These are phyloP conservation scores for Papilio elwesi DNA, from an alignment of 2,888 invertebrate species.

Conservation along the genomic window DNA sequence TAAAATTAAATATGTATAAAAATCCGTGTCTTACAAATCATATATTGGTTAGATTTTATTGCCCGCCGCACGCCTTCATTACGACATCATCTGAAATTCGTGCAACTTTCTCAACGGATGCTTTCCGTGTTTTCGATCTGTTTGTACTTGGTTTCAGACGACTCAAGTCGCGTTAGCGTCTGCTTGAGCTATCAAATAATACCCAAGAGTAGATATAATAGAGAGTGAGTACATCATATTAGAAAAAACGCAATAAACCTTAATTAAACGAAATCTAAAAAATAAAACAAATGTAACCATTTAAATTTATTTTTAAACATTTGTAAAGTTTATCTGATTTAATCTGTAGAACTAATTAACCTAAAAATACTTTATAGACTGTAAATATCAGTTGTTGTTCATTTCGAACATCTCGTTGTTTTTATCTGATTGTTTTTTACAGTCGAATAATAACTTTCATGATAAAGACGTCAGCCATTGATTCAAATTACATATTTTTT, in stretches of 20 bases:
- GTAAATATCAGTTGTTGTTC: too few relatives aligned
- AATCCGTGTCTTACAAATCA: too few relatives aligned
- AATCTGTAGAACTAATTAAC: too few relatives aligned
- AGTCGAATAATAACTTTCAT: slow-evolving; percentile 40
- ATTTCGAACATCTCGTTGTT: neutral
- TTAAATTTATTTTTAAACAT: too few relatives aligned
- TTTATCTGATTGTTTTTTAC: neutral
- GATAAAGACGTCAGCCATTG: slow-evolving; percentile 19
- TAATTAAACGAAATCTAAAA: too few relatives aligned
- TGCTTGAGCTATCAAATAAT: neutral
- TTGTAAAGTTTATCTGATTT: too few relatives aligned
- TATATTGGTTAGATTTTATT: too few relatives aligned
- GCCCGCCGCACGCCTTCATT: slow-evolving; percentile 11
- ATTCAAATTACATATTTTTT: slow-evolving; percentile 27
- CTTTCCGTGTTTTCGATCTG: slow-evolving; percentile 21
- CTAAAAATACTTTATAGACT: too few relatives aligned
- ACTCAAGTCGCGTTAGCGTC: neutral
- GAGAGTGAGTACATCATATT: too few relatives aligned
- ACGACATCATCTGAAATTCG: slow-evolving; percentile 19
- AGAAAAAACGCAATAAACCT: neutral
- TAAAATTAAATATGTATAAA: too few relatives aligned
- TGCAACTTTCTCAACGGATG: slow-evolving; percentile 21
- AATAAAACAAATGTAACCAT: too few relatives aligned
- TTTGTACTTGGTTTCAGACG: slow-evolving; percentile 14
- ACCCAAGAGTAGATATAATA: neutral